Conservation (phyloP, 1,140 invertebrate species). For the Drosophila persimilis region DNA sequence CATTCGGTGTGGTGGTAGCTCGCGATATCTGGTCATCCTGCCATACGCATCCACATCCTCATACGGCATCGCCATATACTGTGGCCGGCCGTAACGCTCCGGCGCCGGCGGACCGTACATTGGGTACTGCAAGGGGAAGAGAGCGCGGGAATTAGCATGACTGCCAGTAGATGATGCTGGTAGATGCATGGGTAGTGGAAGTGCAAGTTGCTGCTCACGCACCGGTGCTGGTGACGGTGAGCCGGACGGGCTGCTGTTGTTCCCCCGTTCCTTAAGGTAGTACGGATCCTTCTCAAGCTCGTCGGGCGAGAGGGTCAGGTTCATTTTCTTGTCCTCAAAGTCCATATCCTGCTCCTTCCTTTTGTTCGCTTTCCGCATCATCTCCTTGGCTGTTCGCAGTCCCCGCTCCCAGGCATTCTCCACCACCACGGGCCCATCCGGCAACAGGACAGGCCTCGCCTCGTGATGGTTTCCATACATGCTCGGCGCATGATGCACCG, state of each 20-base stretch:
- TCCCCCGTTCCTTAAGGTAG: slow-evolving; percentile 85
- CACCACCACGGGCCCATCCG: slow-evolving; percentile 84
- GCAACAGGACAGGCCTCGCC: slow-evolving; percentile 77
- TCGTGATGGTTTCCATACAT: slow-evolving; percentile 79
- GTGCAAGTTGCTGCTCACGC: slow-evolving; percentile 42
- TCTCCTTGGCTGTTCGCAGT: slow-evolving; percentile 94
- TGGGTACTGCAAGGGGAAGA: slow-evolving; percentile 53
- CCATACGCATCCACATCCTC: slow-evolving; percentile 81
- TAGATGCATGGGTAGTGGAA: slow-evolving; percentile 25
- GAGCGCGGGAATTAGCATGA: slow-evolving; percentile 46
- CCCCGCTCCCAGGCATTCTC: slow-evolving; percentile 97
- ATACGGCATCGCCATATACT: slow-evolving; percentile 57
- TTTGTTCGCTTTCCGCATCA: slow-evolving; percentile 94
- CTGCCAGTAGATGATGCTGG: slow-evolving; percentile 36
- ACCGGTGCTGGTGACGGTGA: slow-evolving; percentile 26
- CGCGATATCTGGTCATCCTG: slow-evolving; percentile 71
- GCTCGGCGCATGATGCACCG: slow-evolving; percentile 73
- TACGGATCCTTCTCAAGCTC: slow-evolving; percentile 96
- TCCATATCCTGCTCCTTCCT: slow-evolving; percentile 97
- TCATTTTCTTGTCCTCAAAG: slow-evolving; percentile 98
- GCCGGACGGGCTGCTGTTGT: slow-evolving; percentile 14
- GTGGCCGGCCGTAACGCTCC: slow-evolving; percentile 62
- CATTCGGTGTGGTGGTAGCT: slow-evolving; percentile 81
- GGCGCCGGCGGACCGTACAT: slow-evolving; percentile 63
- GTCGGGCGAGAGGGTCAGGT: slow-evolving; percentile 88